Percentiles rank a stretch among this genome's conserved stretches.
These are phyloP conservation scores for Pseudorasbora parva DNA, from an alignment of 2,113 vertebrate species.

Conservation along the genomic window DNA sequence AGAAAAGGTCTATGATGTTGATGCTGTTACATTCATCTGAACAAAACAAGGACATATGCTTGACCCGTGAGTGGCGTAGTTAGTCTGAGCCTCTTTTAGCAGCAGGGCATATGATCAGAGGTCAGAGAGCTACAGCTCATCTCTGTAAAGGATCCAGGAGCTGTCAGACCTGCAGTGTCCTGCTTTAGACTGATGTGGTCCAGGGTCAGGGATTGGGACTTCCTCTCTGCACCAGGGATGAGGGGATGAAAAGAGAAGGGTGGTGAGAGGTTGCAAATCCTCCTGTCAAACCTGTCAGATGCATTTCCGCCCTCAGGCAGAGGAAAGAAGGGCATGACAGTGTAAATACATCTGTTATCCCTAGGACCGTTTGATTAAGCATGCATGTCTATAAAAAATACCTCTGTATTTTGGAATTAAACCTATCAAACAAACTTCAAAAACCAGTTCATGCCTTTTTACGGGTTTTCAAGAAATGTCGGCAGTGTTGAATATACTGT, in stretches of 20 bases:
- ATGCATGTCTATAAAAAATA: neutral
- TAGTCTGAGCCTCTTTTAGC: conserved; percentile 48
- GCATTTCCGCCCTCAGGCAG: conserved; percentile 13
- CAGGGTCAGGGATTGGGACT: conserved; percentile 34
- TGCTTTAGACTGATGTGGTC: conserved; percentile 7
- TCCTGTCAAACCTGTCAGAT: conserved; percentile 29
- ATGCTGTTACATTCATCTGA: conserved; percentile 56
- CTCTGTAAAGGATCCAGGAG: conserved; percentile 59
- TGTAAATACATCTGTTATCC: neutral
- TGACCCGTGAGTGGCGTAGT: conserved; percentile 55
- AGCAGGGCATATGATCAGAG: conserved; percentile 46
- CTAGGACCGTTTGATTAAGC: neutral
- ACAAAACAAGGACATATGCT: conserved; percentile 62
- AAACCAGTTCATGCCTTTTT: neutral
- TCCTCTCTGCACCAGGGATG: conserved; percentile 7
- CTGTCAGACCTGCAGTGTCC: conserved; percentile 58
- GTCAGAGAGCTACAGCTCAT: conserved; percentile 57
- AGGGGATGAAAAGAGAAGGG: conserved; percentile 33
- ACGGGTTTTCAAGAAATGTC: neutral
- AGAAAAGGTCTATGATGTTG: neutral
- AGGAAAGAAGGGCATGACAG: neutral
- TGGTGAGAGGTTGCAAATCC: conserved; percentile 4
- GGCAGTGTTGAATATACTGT: neutral
- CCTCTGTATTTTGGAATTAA: neutral
- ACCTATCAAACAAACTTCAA: neutral